These are phyloP conservation scores for Smithornis capensis DNA, from an alignment of 2,113 vertebrate genomes.

Conservation along the genomic window DNA sequence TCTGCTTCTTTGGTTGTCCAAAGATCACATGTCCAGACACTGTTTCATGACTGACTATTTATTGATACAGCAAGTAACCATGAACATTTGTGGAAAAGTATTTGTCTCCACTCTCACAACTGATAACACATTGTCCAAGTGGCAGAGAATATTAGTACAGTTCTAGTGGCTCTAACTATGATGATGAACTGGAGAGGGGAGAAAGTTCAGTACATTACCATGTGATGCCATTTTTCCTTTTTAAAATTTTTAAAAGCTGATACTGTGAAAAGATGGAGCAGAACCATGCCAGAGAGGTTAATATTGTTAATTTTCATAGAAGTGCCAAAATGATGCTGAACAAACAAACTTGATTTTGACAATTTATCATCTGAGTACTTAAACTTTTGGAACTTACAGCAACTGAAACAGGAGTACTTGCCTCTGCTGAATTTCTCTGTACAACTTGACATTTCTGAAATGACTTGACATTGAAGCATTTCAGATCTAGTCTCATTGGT, in stretches of 20 bases:
- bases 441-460: background rate
- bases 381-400: background rate
- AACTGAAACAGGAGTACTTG: background rate
- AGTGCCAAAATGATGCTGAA: background rate
- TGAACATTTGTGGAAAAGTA: background rate
- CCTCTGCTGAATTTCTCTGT: background rate
- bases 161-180: accelerated
- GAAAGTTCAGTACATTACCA: background rate
- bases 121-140: background rate
- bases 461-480: background rate
- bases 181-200: background rate
- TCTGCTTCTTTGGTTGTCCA: background rate
- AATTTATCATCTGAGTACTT: background rate
- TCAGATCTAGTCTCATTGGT: background rate
- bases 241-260: background rate
- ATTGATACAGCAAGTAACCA: background rate
- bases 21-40: background rate
- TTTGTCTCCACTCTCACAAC: background rate
- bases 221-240: background rate
- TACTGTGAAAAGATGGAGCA: background rate
- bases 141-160: accelerated
- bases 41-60: background rate
- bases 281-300: background rate
- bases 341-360: background rate
- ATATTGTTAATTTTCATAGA: background rate